A percentile compares a stretch with the other conserved stretches of the same genome.
Evolutionary conservation across 2,797 vertebrate genomes (phyloP).

Genomic region (Brotula barbata): DNA sequence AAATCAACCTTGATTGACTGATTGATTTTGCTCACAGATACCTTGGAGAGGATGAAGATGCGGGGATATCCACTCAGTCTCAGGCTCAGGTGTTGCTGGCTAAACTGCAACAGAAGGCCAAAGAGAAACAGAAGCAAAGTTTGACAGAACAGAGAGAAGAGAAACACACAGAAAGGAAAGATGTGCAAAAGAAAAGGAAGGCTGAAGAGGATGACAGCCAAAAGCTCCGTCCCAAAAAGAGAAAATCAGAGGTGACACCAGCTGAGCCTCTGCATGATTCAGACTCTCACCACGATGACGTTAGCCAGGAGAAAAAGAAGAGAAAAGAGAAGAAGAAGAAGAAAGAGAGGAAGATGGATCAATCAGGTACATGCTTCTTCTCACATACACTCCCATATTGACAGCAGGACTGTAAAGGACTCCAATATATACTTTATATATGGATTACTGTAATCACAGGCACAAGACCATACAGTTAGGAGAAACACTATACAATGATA

Average conservation of each 20-base stretch:
- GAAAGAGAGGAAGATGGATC: conserved; percentile 22
- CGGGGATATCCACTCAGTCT: conserved; percentile 41
- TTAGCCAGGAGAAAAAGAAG: conserved; percentile 28
- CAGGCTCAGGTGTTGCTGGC: conserved; percentile 80
- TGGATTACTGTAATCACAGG: no score
- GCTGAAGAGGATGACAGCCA: background rate
- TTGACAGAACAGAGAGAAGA: conserved; percentile 23
- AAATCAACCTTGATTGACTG: background rate
- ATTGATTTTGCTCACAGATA: conserved; percentile 76
- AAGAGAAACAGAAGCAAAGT: conserved; percentile 75
- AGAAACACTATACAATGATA: no score
- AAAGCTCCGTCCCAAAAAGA: conserved; percentile 39
- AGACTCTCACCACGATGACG: conserved; percentile 10
- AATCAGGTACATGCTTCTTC: conserved; percentile 40
- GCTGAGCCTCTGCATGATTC: background rate
- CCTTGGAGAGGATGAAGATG: conserved; percentile 75
- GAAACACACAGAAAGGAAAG: conserved; percentile 1
- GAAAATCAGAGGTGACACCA: conserved; percentile 31
- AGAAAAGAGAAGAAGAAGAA: conserved; percentile 22
- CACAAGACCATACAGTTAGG: no score
- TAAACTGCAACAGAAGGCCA: conserved; percentile 83
- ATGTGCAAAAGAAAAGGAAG: conserved; percentile 38
- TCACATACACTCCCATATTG: background rate
- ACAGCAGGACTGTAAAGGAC: background rate
- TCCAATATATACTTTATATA: no score